Evolutionary conservation across 1,140 invertebrate genomes (phyloP).

Genomic region (Ceratoteleas bidentatus): DNA sequence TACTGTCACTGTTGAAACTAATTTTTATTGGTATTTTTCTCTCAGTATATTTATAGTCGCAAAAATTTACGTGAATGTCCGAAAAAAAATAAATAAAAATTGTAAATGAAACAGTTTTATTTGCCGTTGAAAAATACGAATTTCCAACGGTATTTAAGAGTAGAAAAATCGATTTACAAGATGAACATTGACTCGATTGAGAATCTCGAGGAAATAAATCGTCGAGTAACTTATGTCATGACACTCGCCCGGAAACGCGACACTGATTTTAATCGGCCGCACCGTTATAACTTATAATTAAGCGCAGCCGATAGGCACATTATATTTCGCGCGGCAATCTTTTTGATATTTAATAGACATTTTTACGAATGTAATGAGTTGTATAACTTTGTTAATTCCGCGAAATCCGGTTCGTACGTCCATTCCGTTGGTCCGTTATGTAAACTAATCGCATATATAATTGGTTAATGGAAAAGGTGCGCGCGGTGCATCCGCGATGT

Average conservation of each 20-base stretch:
- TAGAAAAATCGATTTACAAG: too few species aligned
- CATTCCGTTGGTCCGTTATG: slow-evolving; percentile 42
- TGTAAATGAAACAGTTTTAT: too few species aligned
- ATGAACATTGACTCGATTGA: too few species aligned
- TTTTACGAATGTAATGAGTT: slow-evolving; percentile 41
- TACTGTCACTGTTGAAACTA: too few species aligned
- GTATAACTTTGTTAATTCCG: slow-evolving; percentile 41
- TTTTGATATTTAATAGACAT: slow-evolving; percentile 7
- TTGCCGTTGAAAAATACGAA: too few species aligned
- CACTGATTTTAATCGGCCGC: neutral
- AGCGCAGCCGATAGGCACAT: slow-evolving; percentile 11
- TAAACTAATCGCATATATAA: slow-evolving; percentile 54
- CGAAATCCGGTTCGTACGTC: slow-evolving; percentile 21
- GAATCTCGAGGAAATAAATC: neutral
- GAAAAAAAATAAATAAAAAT: too few species aligned
- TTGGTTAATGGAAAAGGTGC: slow-evolving; percentile 39
- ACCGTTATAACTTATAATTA: slow-evolving; percentile 25
- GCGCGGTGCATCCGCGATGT: slow-evolving; percentile 20
- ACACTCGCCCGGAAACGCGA: neutral
- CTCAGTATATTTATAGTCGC: too few species aligned
- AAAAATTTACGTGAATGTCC: too few species aligned
- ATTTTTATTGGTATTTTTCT: too few species aligned
- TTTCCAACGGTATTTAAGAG: too few species aligned
- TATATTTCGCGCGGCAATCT: slow-evolving; percentile 20
- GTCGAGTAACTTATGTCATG: neutral